A percentile compares a stretch with the other conserved stretches of the same genome.
phyloP scores from a whole-genome alignment of 2,888 invertebrate genomes.

The Pseudeuparius sepicola region DNA sequence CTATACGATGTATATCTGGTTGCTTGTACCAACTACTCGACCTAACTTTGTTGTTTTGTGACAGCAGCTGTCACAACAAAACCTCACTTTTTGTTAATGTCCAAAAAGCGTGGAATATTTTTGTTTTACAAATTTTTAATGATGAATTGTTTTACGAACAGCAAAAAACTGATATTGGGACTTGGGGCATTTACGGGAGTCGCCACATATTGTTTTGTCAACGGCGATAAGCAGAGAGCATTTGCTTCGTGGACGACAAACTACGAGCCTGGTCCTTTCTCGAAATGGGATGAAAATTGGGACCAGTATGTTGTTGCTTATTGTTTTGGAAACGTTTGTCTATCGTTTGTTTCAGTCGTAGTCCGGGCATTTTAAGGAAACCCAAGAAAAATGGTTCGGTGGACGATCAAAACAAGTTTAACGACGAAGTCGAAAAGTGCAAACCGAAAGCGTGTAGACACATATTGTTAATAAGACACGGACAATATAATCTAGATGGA shows the following conservation, averaged over 20 bases:
- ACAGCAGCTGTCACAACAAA: too few species aligned
- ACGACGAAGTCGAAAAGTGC: constrained; percentile 53
- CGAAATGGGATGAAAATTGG: constrained; percentile 84
- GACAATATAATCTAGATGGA: constrained; percentile 79
- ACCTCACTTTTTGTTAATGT: too few species aligned
- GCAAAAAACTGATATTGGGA: constrained; percentile 48
- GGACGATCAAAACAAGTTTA: constrained; percentile 54
- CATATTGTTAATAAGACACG: constrained; percentile 85
- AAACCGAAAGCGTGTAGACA: constrained; percentile 62
- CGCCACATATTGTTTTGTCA: constrained; percentile 45
- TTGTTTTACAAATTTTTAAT: too few species aligned
- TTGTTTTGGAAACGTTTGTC: too few species aligned
- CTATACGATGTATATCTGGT: too few species aligned
- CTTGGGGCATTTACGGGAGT: constrained; percentile 58
- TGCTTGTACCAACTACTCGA: too few species aligned
- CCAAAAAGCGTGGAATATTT: too few species aligned
- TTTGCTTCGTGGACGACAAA: constrained; percentile 62
- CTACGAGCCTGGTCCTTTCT: constrained; percentile 46
- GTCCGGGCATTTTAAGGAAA: too few species aligned
- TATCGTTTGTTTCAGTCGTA: constrained; percentile 57
- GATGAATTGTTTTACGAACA: constrained; percentile 49
- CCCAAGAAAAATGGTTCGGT: too few species aligned
- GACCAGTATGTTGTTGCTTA: constrained; percentile 55
- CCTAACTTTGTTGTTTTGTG: too few species aligned
- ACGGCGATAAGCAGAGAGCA: constrained; percentile 39